These are phyloP conservation scores for Drosophila subsilvestris DNA, from an alignment of 2,888 invertebrate genomes.

Conservation along the genomic window DNA sequence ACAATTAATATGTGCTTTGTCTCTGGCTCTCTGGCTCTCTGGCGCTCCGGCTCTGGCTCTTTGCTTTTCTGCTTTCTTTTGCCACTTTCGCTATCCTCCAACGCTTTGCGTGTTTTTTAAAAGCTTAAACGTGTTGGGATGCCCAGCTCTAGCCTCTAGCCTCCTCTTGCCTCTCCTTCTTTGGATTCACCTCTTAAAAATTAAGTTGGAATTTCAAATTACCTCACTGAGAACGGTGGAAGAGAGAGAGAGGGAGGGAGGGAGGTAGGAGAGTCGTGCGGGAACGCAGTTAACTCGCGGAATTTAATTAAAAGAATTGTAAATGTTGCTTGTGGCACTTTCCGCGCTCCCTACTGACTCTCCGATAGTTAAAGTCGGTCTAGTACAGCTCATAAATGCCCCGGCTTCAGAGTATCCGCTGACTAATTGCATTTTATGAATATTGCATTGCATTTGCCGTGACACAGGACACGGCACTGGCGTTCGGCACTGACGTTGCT, in stretches of 20 bases:
- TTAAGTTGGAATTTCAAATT: constrained; percentile 76
- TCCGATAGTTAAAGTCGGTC: constrained; percentile 56
- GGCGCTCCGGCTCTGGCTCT: constrained; percentile 1
- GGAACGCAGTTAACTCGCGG: constrained; percentile 59
- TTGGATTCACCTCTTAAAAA: constrained; percentile 53
- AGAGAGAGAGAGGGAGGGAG: no score
- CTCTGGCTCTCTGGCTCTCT: constrained; percentile 14
- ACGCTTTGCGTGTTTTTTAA: constrained; percentile 61
- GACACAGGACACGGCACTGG: constrained; percentile 23
- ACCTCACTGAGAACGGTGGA: constrained; percentile 30
- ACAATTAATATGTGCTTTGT: constrained; percentile 64
- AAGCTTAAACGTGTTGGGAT: constrained; percentile 75
- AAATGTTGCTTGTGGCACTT: constrained; percentile 58
- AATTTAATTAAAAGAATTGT: constrained; percentile 79
- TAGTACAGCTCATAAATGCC: constrained; percentile 53
- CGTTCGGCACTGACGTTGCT: background rate
- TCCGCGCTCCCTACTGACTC: background rate
- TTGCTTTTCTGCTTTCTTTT: background rate
- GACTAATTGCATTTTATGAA: constrained; percentile 78
- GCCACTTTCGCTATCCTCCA: constrained; percentile 42
- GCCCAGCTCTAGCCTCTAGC: background rate
- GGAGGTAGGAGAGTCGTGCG: constrained; percentile 26
- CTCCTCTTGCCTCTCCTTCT: constrained; percentile 1
- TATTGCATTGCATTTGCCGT: constrained; percentile 51
- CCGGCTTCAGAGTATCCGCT: constrained; percentile 40